Percentiles rank a stretch among this genome's conserved stretches.
Evolutionary conservation across 2,113 vertebrate genomes (phyloP).

Genomic region (Mastomys natalensis): DNA sequence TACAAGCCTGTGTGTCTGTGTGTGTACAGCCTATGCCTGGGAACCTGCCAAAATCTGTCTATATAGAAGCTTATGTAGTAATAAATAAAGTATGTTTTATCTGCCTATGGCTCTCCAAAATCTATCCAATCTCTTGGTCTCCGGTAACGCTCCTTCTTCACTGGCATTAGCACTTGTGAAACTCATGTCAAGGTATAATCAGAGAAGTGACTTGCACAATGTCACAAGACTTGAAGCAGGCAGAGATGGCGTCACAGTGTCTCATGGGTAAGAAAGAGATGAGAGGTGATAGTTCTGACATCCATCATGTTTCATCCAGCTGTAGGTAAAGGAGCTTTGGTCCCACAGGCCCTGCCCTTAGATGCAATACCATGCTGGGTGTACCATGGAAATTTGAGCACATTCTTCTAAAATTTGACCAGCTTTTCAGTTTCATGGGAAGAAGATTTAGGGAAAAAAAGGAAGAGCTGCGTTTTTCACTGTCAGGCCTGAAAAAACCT

Average conservation of each 20-base stretch:
- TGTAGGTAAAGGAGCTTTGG: no score
- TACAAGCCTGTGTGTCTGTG: not conserved
- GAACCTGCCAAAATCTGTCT: not conserved
- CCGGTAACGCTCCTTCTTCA: not conserved
- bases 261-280: not conserved
- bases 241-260: not conserved
- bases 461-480: not conserved
- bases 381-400: no score
- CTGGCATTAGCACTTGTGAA: no score
- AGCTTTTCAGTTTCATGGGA: not conserved
- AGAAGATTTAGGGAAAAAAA: not conserved
- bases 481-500: not conserved
- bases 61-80: not conserved
- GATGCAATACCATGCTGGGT: not conserved
- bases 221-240: not conserved
- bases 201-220: not conserved
- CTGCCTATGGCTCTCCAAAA: not conserved
- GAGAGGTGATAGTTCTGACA: not conserved
- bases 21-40: not conserved
- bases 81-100: not conserved
- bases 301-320: not conserved
- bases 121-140: not conserved
- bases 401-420: not conserved
- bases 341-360: not conserved
- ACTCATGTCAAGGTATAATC: not conserved